A percentile compares a stretch with the other conserved stretches of the same genome.
These are phyloP conservation scores for Chiroxiphia lanceolata DNA, from an alignment of 2,797 vertebrate species.

Conservation along the genomic window DNA sequence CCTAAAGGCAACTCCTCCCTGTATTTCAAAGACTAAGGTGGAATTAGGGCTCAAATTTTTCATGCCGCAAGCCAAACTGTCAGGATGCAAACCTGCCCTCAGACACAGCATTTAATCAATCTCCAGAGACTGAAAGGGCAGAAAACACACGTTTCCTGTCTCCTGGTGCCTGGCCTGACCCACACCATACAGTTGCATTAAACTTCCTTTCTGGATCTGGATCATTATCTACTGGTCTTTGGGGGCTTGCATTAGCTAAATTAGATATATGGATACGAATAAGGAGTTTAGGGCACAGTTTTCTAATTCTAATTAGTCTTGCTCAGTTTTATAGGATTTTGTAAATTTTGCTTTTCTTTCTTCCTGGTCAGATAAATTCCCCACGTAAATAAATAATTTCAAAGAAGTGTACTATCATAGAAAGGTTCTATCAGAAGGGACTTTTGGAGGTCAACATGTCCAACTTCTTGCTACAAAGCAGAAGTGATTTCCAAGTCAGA, in stretches of 20 bases:
- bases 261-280: neutral
- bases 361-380: neutral
- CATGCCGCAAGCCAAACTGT: neutral
- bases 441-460: slow-evolving; percentile 25
- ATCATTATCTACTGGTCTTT: neutral
- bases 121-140: neutral
- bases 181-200: neutral
- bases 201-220: neutral
- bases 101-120: neutral
- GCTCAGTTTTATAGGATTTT: neutral
- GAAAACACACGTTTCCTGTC: neutral
- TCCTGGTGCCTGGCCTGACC: neutral
- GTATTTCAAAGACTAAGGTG: neutral
- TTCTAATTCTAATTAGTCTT: neutral
- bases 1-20: neutral
- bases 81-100: neutral
- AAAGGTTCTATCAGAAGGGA: slow-evolving; percentile 1
- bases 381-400: neutral
- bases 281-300: neutral
- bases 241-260: neutral
- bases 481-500: slow-evolving; percentile 35
- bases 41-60: neutral
- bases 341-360: slow-evolving; percentile 8
- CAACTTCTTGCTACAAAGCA: neutral
- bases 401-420: neutral